These are phyloP conservation scores for Scolopax bukidnonensis DNA, from an alignment of 2,797 vertebrate genomes.

Conservation along the genomic window DNA sequence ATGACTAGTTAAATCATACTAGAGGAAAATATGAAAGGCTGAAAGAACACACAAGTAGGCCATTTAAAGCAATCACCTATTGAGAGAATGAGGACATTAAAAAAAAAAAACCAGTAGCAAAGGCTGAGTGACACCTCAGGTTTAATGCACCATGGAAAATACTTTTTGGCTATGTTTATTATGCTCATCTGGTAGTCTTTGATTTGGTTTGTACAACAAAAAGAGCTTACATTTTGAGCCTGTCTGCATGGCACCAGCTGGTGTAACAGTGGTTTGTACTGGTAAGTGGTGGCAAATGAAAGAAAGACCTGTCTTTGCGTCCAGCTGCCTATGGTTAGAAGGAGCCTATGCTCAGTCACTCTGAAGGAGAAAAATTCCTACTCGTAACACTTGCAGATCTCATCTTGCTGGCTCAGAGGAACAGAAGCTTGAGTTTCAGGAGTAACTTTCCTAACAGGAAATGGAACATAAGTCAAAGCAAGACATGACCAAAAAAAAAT, in stretches of 20 bases:
- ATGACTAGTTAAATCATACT: background rate
- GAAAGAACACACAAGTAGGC: background rate
- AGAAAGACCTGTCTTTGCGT: background rate
- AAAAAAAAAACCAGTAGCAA: background rate
- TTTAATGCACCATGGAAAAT: background rate
- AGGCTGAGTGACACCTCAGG: background rate
- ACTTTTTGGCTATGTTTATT: background rate
- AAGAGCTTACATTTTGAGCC: background rate
- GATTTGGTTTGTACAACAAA: background rate
- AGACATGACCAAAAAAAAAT: background rate
- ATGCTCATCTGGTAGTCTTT: background rate
- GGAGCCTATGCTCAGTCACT: background rate
- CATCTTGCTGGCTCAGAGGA: background rate
- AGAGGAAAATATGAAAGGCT: background rate
- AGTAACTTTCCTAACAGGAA: background rate
- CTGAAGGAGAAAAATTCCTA: background rate
- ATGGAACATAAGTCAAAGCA: background rate
- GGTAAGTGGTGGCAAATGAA: background rate
- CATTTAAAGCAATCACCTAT: background rate
- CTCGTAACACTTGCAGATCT: background rate
- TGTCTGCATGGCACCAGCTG: background rate
- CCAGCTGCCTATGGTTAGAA: background rate
- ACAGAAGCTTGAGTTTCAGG: background rate
- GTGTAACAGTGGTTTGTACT: background rate
- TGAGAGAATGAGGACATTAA: background rate